Conservation (phyloP, 2,888 invertebrate species). For the Electrophaes corylata region DNA sequence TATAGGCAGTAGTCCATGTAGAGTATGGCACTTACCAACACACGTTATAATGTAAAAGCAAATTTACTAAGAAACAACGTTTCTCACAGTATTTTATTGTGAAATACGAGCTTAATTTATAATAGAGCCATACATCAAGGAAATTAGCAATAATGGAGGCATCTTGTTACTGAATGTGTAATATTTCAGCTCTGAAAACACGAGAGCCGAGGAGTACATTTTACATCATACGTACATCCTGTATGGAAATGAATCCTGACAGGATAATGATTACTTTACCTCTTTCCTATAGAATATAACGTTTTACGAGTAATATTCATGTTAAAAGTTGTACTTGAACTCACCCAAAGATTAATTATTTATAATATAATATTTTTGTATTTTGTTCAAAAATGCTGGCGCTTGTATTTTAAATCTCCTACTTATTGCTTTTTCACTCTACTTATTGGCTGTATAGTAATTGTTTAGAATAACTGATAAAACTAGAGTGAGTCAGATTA, state of each 20-base stretch:
- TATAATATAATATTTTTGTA: too few relatives aligned
- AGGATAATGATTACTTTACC: constrained; percentile 6
- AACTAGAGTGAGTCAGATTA: too few relatives aligned
- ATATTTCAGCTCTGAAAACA: constrained; percentile 33
- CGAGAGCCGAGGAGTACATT: constrained; percentile 28
- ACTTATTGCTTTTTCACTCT: too few relatives aligned
- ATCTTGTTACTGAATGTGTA: constrained; percentile 34
- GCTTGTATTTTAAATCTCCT: too few relatives aligned
- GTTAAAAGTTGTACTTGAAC: neutral
- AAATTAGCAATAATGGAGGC: constrained; percentile 33
- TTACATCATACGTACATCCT: constrained; percentile 27
- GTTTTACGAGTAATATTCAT: neutral
- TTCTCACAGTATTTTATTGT: constrained; percentile 5
- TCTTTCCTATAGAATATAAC: neutral
- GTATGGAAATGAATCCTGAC: constrained; percentile 31
- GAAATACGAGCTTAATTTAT: constrained; percentile 33
- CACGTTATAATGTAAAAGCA: neutral
- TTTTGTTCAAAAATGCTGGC: too few relatives aligned
- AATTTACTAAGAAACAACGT: neutral
- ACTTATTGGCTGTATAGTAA: too few relatives aligned
- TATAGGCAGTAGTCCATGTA: too few relatives aligned
- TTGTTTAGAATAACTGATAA: too few relatives aligned
- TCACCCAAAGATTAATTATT: too few relatives aligned
- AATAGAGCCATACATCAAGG: constrained; percentile 31
- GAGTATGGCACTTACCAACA: too few relatives aligned